Conservation (phyloP, 2,888 invertebrate genomes). For the Heliconius sara region DNA sequence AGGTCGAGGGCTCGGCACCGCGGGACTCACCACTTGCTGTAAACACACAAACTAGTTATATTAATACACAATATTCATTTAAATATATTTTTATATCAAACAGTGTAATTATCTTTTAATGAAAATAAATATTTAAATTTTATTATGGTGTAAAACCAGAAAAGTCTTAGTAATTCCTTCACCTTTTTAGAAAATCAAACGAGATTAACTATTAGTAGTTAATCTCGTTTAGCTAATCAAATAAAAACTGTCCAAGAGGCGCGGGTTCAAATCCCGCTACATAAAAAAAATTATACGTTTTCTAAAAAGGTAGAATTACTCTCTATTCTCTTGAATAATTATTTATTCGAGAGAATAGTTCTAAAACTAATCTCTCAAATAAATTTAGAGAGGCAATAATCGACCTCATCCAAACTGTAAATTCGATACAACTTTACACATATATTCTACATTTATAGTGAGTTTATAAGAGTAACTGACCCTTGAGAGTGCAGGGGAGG, state of each 20-base stretch:
- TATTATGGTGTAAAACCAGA: no score
- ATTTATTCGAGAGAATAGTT: no score
- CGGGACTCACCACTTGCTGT: constrained; percentile 76
- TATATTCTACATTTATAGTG: neutral
- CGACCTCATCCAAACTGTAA: neutral
- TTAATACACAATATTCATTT: neutral
- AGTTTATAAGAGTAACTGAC: constrained; percentile 51
- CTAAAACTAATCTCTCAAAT: neutral
- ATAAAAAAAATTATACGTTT: no score
- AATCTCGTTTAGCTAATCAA: no score
- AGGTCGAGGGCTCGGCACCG: constrained; percentile 72
- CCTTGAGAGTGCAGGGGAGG: constrained; percentile 76
- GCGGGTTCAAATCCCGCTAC: no score
- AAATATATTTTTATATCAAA: no score
- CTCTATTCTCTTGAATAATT: no score
- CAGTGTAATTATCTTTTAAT: no score
- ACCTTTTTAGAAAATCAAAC: neutral
- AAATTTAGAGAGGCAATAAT: neutral
- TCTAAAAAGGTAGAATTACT: no score
- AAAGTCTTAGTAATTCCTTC: neutral
- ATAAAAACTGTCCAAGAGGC: no score
- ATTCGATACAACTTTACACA: neutral
- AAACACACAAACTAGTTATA: constrained; percentile 46
- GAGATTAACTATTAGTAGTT: no score
- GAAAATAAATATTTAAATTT: no score